Percentiles rank a stretch among this genome's conserved stretches.
Conservation (phyloP, 2,888 invertebrate genomes). For the Caenorhabditis plicata region DNA sequence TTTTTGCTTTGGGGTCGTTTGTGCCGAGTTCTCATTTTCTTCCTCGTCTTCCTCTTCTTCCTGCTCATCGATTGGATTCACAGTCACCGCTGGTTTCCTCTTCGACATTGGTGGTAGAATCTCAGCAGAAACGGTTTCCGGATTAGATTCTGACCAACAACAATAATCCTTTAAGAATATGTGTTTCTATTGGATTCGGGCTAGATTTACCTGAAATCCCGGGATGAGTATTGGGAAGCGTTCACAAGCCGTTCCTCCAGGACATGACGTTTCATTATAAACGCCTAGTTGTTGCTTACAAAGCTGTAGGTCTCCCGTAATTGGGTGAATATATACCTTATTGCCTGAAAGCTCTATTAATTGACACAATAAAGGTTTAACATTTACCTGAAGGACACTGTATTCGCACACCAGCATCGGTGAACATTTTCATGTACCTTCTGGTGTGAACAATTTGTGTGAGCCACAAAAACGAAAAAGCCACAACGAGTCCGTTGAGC, state of each 20-base stretch:
- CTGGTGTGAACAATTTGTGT: conserved; percentile 2
- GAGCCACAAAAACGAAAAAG: too few species aligned
- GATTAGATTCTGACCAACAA: conserved; percentile 44
- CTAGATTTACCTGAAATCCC: conserved; percentile 45
- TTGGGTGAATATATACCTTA: conserved; percentile 49
- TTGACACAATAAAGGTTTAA: conserved; percentile 5
- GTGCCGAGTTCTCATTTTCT: not conserved
- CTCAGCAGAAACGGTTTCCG: conserved; percentile 9
- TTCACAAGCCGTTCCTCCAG: conserved; percentile 54
- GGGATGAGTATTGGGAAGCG: conserved; percentile 52
- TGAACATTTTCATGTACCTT: conserved; percentile 40
- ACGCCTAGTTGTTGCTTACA: conserved; percentile 51
- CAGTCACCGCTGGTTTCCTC: conserved; percentile 22
- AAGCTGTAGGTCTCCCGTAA: conserved; percentile 50
- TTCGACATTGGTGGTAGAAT: conserved; percentile 20
- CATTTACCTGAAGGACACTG: conserved; percentile 44
- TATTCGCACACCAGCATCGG: conserved; percentile 45
- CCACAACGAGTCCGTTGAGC: conserved; percentile 22
- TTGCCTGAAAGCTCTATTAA: conserved; percentile 30
- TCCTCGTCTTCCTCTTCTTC: conserved; percentile 15
- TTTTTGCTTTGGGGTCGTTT: conserved; percentile 2
- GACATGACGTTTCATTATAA: conserved; percentile 54
- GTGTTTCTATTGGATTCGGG: not conserved
- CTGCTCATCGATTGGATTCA: conserved; percentile 26
- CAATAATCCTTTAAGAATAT: conserved; percentile 39